Evolutionary conservation across 1,140 invertebrate species (phyloP).

Genomic region (Phocides pigmalion): DNA sequence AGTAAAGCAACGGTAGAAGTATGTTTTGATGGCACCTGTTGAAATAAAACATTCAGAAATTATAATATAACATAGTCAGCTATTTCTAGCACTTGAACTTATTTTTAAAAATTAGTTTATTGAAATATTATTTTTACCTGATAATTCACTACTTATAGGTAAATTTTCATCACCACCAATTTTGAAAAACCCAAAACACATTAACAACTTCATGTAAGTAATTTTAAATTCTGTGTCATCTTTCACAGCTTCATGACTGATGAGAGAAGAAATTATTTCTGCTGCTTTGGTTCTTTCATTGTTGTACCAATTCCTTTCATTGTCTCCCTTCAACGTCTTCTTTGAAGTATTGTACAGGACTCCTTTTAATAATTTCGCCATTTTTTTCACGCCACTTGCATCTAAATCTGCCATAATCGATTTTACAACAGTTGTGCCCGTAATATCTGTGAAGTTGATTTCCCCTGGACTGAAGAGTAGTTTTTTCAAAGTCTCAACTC

Average conservation of each 20-base stretch:
- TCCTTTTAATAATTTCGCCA: conserved; percentile 85
- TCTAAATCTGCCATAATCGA: conserved; percentile 85
- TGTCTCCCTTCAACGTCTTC: conserved; percentile 75
- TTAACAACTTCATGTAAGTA: conserved; percentile 86
- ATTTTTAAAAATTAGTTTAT: too few species aligned
- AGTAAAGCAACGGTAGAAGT: conserved; percentile 87
- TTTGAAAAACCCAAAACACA: conserved; percentile 87
- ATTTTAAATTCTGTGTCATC: conserved; percentile 87
- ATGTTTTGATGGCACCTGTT: conserved; percentile 83
- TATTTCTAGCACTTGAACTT: background rate
- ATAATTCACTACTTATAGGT: conserved; percentile 83
- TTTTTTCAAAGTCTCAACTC: conserved; percentile 85
- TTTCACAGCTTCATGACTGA: conserved; percentile 85
- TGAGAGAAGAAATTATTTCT: conserved; percentile 86
- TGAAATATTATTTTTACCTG: conserved; percentile 75
- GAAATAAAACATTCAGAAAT: conserved; percentile 1
- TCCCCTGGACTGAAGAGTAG: conserved; percentile 87
- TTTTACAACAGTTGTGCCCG: conserved; percentile 86
- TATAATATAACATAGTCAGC: too few species aligned
- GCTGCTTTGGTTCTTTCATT: conserved; percentile 87
- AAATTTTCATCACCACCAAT: conserved; percentile 78
- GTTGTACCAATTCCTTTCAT: conserved; percentile 86
- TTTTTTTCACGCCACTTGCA: conserved; percentile 85
- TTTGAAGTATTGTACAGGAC: conserved; percentile 83
- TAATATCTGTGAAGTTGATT: conserved; percentile 89